Percentiles rank a stretch among this genome's conserved stretches.
Conservation (phyloP, 2,113 vertebrate species). For the Calyptommatus sinebrachiatus region DNA sequence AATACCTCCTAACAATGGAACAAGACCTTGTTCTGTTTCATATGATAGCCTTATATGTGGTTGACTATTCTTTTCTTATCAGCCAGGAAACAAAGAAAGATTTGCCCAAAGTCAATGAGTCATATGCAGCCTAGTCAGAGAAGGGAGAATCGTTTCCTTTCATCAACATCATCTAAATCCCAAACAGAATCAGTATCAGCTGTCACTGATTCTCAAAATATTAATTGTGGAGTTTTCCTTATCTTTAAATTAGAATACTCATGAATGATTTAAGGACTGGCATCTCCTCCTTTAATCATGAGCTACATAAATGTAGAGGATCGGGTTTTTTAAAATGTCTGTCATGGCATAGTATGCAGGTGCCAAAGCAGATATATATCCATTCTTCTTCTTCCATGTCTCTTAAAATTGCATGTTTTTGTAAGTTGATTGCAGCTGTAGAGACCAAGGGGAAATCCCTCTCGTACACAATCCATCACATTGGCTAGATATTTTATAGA, state of each 20-base stretch:
- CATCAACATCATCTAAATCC: background rate
- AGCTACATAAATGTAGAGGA: background rate
- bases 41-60: background rate
- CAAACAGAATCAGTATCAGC: background rate
- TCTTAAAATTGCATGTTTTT: constrained; percentile 29
- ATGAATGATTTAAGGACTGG: background rate
- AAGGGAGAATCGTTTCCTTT: background rate
- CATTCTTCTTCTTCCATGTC: constrained; percentile 43
- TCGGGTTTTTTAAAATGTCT: constrained; percentile 31
- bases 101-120: background rate
- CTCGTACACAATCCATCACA: constrained; percentile 13
- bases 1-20: too few relatives aligned
- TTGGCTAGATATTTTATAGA: constrained; percentile 38
- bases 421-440: constrained; percentile 46
- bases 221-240: background rate
- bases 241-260: background rate
- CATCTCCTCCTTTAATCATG: background rate
- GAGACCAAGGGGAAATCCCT: constrained; percentile 46
- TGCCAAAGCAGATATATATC: constrained; percentile 50
- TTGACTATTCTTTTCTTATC: background rate
- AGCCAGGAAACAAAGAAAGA: background rate
- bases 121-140: background rate
- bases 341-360: constrained; percentile 52
- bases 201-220: background rate
- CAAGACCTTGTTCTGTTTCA: too few relatives aligned